Conservation (phyloP, 2,797 vertebrate species). For the Austrolebias charrua region DNA sequence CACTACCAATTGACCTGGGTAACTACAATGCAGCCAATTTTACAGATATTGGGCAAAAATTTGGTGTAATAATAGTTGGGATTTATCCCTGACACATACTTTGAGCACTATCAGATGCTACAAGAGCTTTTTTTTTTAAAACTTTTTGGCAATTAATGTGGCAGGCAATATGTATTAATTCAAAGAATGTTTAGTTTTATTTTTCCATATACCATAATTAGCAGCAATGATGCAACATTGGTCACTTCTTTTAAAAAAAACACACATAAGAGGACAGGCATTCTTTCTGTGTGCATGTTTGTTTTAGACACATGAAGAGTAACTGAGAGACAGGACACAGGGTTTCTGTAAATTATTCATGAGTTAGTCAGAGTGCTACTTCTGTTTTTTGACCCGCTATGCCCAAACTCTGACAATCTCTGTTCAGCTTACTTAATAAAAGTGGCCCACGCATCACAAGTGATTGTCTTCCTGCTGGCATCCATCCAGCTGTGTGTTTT, state of each 20-base stretch:
- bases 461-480: neutral
- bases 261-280: neutral
- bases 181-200: no score
- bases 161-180: no score
- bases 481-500: neutral
- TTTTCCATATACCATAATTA: no score
- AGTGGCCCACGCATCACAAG: neutral
- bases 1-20: no score
- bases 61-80: no score
- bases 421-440: no score
- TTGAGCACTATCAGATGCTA: no score
- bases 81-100: no score
- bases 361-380: neutral
- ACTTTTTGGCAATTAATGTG: no score
- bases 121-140: no score
- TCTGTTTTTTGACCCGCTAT: neutral
- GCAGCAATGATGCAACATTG: neutral
- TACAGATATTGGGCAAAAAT: no score
- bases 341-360: neutral
- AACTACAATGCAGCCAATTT: no score
- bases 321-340: neutral
- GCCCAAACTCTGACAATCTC: neutral
- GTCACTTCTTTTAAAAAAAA: neutral
- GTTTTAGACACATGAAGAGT: neutral
- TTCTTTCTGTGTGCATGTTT: neutral